phyloP scores from a whole-genome alignment of 2,888 invertebrate genomes.

The Nematopogon swammerdamellus region DNA sequence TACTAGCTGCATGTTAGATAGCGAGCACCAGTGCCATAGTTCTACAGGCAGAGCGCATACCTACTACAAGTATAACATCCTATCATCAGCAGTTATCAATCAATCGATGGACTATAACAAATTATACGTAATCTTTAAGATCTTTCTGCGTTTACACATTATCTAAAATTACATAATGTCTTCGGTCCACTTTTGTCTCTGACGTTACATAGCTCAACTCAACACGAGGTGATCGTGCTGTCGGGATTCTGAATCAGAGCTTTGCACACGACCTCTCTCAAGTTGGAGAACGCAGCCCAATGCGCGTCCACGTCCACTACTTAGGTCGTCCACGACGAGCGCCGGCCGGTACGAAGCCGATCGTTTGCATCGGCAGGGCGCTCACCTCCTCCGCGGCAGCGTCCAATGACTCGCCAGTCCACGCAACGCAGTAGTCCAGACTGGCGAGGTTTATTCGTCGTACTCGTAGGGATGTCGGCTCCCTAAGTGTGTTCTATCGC shows the following conservation, averaged over 20 bases:
- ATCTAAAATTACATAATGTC: no score
- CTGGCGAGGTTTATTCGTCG: constrained; percentile 24
- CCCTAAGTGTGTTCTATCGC: no score
- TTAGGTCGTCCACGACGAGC: constrained; percentile 22
- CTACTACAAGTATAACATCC: no score
- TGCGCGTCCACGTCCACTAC: constrained; percentile 18
- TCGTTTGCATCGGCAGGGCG: constrained; percentile 18
- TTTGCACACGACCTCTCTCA: background rate
- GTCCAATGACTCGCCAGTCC: constrained; percentile 26
- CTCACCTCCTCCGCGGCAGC: constrained; percentile 22
- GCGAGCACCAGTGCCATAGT: no score
- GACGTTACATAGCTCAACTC: background rate
- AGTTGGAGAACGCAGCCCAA: constrained; percentile 13
- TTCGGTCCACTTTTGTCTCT: no score
- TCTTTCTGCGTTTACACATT: no score
- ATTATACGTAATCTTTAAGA: no score
- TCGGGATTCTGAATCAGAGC: background rate
- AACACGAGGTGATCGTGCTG: background rate
- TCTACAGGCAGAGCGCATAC: no score
- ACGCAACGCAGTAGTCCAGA: constrained; percentile 28
- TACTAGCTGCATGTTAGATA: no score
- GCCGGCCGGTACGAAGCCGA: constrained; percentile 34
- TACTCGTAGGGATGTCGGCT: no score
- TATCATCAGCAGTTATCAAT: no score
- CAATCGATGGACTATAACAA: no score